phyloP scores from a whole-genome alignment of 1,140 invertebrate species.

The Protaetia brevitarsis region DNA sequence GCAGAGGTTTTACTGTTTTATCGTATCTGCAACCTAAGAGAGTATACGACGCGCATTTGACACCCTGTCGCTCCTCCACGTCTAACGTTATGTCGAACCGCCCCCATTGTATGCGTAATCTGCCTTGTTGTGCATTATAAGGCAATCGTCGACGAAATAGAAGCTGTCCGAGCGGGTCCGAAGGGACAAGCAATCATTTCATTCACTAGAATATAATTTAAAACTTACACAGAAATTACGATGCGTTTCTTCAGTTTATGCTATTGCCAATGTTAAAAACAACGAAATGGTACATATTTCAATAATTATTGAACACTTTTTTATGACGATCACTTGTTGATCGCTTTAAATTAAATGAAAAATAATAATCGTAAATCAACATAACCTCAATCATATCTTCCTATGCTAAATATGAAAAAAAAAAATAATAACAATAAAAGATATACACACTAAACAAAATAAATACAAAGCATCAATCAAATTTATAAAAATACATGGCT shows the following conservation, averaged over 20 bases:
- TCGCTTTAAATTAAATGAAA: background rate
- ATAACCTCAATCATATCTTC: too few species aligned
- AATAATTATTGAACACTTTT: too few species aligned
- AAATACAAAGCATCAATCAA: too few species aligned
- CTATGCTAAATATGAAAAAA: too few species aligned
- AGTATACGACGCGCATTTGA: background rate
- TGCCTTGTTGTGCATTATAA: constrained; percentile 99
- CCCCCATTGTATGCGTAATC: constrained; percentile 92
- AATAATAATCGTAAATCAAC: too few species aligned
- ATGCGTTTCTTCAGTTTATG: too few species aligned
- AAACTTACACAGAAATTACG: background rate
- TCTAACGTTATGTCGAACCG: constrained; percentile 47
- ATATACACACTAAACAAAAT: too few species aligned
- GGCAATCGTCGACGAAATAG: constrained; percentile 95
- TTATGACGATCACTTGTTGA: too few species aligned
- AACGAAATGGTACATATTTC: too few species aligned
- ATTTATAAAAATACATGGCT: too few species aligned
- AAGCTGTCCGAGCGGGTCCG: constrained; percentile 98
- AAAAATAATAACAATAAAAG: background rate
- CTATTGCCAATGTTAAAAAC: too few species aligned
- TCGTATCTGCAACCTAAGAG: background rate
- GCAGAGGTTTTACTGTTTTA: constrained; percentile 3
- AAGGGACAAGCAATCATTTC: constrained; percentile 96
- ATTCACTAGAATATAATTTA: constrained; percentile 65
- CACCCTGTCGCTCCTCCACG: background rate